Base-by-base conservation (phyloP, 1,140 invertebrate genomes). In the Sycobia sp. region DNA sequence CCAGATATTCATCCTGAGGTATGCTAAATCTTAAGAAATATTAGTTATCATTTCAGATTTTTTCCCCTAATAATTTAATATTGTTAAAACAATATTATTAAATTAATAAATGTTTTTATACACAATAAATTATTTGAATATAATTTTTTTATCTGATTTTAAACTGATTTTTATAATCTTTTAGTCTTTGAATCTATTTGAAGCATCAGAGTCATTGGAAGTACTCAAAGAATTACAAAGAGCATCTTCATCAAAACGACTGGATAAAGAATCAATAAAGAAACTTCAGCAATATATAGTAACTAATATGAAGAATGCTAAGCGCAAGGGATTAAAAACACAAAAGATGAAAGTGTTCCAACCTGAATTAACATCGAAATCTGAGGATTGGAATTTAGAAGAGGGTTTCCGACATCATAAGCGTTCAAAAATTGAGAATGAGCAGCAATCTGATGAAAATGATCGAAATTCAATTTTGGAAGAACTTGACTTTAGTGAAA, bases 311-410 rank as follows among this genome's bases (percentile, higher is more conserved):
- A 65, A 65, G 1, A 77, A 67, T 53, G 73, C 71, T 0, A 82
- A 81, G 43, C 70, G 78, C 1, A 81, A 76, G 67, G 73, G 69
- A 20, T 69, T 70, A 3, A 76, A 76, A 38, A 71, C 59, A 57
- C 71, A 77, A 7, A 80, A 76, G 69, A 66, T 62, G 0, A 81
- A 77, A 64, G 50, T 73, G 0, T 4, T 23, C 4, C 25, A 50
- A 18, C 13, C 38, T 1, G 51, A 64, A 22, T 64, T 29, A 14
- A 58, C 38, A 0, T 63, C 46, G 3, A 63, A 63, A 68, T 43
- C 69, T 63, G n/a, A 76, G 68, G 41, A 67, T 56, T 69, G 65
- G 8, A 67, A 73, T 22, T 61, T 65, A 0, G 74, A 79, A 25
- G 71, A 79, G 4, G 49, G 61, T 32, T 64, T 65, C 3, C 67